phyloP scores from a whole-genome alignment of 2,797 vertebrate genomes.

The Notamacropus eugenii region DNA sequence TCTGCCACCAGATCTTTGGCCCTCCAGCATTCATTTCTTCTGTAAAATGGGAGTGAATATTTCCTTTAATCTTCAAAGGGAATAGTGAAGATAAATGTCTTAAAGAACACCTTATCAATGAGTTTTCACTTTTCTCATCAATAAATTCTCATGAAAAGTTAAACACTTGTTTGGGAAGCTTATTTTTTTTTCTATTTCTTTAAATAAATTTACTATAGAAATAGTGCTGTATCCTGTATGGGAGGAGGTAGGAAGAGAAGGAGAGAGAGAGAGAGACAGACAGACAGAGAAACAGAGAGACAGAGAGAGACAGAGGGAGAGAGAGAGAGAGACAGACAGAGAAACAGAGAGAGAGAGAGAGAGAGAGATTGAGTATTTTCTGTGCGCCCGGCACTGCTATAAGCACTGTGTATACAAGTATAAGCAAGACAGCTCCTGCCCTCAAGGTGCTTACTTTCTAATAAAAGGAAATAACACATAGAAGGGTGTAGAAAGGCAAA shows the following conservation, averaged over 20 bases:
- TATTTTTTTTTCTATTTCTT: neutral
- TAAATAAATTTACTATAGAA: neutral
- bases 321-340: too few species aligned
- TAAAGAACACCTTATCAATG: neutral
- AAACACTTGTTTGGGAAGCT: neutral
- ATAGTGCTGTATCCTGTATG: neutral
- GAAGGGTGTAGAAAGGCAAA: neutral
- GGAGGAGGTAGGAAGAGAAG: too few species aligned
- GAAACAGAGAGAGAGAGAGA: too few species aligned
- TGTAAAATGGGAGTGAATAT: neutral
- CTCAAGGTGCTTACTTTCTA: neutral
- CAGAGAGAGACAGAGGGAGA: too few species aligned
- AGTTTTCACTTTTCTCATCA: neutral
- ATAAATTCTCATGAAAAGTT: slow-evolving; percentile 17
- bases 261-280: too few species aligned
- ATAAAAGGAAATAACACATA: neutral
- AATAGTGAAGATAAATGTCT: slow-evolving; percentile 6
- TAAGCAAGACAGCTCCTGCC: neutral
- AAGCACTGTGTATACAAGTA: neutral
- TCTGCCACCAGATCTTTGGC: neutral
- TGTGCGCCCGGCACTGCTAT: neutral
- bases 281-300: too few species aligned
- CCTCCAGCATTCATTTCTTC: neutral
- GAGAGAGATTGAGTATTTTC: neutral
- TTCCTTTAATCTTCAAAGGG: neutral